Conservation (phyloP, 2,888 invertebrate genomes). For the Nebria brevicollis region DNA sequence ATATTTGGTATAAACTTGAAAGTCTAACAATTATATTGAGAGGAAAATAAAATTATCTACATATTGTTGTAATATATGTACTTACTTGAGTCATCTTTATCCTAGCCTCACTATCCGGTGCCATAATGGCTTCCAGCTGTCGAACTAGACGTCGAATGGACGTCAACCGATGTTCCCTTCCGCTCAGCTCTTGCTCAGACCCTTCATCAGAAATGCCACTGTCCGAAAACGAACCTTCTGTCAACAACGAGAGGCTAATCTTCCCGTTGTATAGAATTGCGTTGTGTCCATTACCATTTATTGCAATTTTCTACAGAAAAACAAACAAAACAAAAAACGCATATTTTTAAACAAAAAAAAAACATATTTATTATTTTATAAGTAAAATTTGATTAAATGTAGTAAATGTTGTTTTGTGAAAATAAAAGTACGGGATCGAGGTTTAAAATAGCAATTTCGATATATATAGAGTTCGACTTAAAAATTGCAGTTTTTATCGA, state of each 20-base stretch:
- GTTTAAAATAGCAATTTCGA: neutral
- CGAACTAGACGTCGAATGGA: conserved; percentile 74
- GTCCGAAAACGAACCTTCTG: conserved; percentile 75
- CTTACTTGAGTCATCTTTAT: conserved; percentile 71
- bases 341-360: conserved; percentile 11
- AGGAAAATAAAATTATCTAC: too few relatives aligned
- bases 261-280: conserved; percentile 26
- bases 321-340: conserved; percentile 38
- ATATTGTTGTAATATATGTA: neutral
- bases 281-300: conserved; percentile 2
- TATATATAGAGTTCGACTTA: conserved; percentile 18
- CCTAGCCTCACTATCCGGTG: conserved; percentile 74
- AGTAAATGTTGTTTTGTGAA: neutral
- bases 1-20: too few relatives aligned
- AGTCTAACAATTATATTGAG: too few relatives aligned
- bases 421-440: neutral
- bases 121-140: conserved; percentile 73
- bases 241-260: conserved; percentile 54
- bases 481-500: conserved; percentile 39
- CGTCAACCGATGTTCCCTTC: conserved; percentile 74
- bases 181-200: conserved; percentile 72
- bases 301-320: conserved; percentile 30
- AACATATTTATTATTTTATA: neutral
- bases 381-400: neutral
- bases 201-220: conserved; percentile 84